A percentile compares a stretch with the other conserved stretches of the same genome.
These are phyloP conservation scores for Channallabes apus DNA, from an alignment of 2,797 vertebrate species.

Conservation along the genomic window DNA sequence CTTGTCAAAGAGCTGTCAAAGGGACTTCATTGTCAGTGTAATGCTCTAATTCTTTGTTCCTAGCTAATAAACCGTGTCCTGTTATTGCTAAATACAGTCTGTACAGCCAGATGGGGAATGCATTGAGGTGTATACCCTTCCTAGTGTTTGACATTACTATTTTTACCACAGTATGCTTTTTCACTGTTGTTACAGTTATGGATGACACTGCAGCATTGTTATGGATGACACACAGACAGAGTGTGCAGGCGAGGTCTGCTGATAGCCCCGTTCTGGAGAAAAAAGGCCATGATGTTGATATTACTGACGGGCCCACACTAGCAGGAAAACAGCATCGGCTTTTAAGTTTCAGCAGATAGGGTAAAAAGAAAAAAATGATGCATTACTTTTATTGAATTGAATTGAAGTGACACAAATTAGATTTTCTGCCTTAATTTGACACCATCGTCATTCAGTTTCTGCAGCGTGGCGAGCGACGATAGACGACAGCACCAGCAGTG, in stretches of 20 bases:
- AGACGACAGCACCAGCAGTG: not conserved
- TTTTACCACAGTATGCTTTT: not conserved
- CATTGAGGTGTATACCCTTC: not conserved
- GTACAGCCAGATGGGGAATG: not conserved
- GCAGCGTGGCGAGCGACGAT: not conserved
- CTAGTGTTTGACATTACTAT: not conserved
- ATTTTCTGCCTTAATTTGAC: slow-evolving; percentile 1
- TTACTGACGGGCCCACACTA: not conserved
- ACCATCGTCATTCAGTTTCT: not conserved
- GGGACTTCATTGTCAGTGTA: not conserved
- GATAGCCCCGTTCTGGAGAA: not conserved
- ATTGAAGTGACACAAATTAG: not conserved
- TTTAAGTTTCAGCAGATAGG: not conserved
- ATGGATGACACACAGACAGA: not conserved
- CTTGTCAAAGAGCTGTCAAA: not conserved
- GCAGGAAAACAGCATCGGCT: not conserved
- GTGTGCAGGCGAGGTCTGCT: not conserved
- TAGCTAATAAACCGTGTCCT: not conserved
- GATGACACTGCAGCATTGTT: not conserved
- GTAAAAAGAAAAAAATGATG: not conserved
- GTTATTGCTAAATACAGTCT: not conserved
- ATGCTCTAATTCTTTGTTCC: not conserved
- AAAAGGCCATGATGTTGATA: not conserved
- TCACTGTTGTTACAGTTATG: not conserved
- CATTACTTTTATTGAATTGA: too few species aligned